Base-by-base conservation (phyloP, 2,113 vertebrate species). In the Engraulis encrasicolus region DNA sequence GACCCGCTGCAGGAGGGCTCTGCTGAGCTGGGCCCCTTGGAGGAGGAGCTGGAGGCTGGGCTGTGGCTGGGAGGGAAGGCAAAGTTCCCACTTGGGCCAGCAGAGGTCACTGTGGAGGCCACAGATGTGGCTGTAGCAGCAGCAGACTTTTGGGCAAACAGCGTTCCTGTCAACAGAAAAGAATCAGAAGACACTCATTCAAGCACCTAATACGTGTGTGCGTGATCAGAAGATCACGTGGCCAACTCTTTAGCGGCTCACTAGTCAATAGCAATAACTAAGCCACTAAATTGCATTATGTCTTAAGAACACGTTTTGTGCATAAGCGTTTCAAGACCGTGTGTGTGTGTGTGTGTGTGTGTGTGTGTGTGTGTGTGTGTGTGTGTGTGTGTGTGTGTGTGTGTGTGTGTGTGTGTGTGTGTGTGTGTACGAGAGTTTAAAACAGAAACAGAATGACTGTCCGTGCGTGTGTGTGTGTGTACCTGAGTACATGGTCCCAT, bases 401-500 rank as follows among this genome's bases (percentile, higher is more conserved):
- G 58, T 82, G 81, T 82, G 61, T 82, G 23, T 71, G 45, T 50
- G 40, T 78, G 18, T 78, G 52, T 71, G 27, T 58, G 61, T 66
- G 58, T 66, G 7, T 6, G 54, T 34, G 9, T 7, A 0, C 6
- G 9, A 34, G 45, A 27, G n/a, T 18, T 17, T 15, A 23, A 50
- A 11, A 34, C 6, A 27, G 6, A 23, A 0, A 4, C 40, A 80
- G 31, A 71, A 58, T 45, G 40, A 45, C 40, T 5, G 40, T 78
- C 11, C 54, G 52, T 71, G 27, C 45, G 61, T 66, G 58, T 66
- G 6, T 6, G 37, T 66, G 58, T 31, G 23, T 90, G 48, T 74
- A 96, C 95, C 95, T 92, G 95, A 95, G 89, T 95, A 96, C 81
- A 94, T 86, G 23, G 93, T 94, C 85, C 95, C 95, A 12, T 95